Conservation (phyloP, 2,888 invertebrate species). For the Hirtodrosophila trivittata region DNA sequence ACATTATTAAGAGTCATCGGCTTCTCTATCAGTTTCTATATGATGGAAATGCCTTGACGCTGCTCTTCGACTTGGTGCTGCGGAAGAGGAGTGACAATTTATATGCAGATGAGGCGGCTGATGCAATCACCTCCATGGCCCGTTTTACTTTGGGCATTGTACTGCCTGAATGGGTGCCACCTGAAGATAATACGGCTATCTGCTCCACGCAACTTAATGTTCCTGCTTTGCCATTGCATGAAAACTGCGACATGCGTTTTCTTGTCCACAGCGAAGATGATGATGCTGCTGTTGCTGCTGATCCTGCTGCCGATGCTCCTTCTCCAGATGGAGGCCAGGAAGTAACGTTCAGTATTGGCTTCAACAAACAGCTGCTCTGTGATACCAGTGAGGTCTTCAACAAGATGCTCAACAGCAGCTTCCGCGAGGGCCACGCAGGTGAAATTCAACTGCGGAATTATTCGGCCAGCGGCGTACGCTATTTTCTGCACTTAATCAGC, state of each 20-base stretch:
- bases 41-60: constrained; percentile 80
- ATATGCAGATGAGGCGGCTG: constrained; percentile 81
- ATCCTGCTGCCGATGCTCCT: too few species aligned
- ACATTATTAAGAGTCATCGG: constrained; percentile 81
- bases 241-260: constrained; percentile 80
- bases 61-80: constrained; percentile 79
- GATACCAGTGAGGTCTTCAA: constrained; percentile 83
- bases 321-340: constrained; percentile 12
- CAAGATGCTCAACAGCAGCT: constrained; percentile 83
- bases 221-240: constrained; percentile 42
- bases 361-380: constrained; percentile 81
- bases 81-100: constrained; percentile 74
- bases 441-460: constrained; percentile 82
- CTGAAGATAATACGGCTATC: constrained; percentile 37
- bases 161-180: constrained; percentile 59
- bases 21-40: constrained; percentile 81
- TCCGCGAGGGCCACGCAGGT: constrained; percentile 82
- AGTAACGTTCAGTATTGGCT: constrained; percentile 64
- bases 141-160: constrained; percentile 77
- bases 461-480: constrained; percentile 80
- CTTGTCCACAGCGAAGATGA: constrained; percentile 57
- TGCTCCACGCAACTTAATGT: constrained; percentile 43
- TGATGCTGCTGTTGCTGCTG: too few species aligned
- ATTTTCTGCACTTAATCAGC: constrained; percentile 82
- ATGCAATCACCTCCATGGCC: constrained; percentile 81